Evolutionary conservation across 2,113 vertebrate genomes (phyloP), one percentile per base, ranked within the genome.

Genomic region (Trematomus loennbergii): DNA sequence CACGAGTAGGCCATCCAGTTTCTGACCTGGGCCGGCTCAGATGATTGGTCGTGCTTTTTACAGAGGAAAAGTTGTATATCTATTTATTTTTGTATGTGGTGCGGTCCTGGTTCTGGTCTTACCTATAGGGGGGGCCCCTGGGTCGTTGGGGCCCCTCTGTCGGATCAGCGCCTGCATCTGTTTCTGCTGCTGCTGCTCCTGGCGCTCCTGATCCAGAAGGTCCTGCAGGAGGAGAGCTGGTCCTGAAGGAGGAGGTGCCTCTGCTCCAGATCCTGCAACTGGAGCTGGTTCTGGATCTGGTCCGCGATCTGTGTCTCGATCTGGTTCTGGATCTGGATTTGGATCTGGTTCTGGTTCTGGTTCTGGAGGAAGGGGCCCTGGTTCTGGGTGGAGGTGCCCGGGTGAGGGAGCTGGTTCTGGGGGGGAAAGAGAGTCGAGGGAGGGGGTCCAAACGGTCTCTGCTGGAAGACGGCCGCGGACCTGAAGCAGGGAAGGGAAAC

Each of bases 111-210:
- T 33, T 11, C 9, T 12, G 65, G 66, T 77, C 86, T 87, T 96
- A 99, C 98, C 97, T 55, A 97, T 95, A 81, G 95, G 96, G 49
- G 64, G 48, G 18, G n/a, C 1, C 64, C 8, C 64, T 0, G 64
- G 12, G 16, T 67, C 64, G 10, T 84, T 3, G 16, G 63, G 45
- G 22, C 5, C 8, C 94, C 97, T 97, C 43, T 99, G 98, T 7
- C 97, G 96, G 83, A 99, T 99, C 97, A 99, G 99, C 73, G 97
- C 98, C 89, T 99, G 98, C 98, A 99, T 99, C 90, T 99, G 97
- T 57, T 97, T 94, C 66, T 99, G 98, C 84, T 99, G 98, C 83
- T 99, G 98, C 82, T 99, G 98, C 69, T 99, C 98, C 71, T 99
- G 97, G 43, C 97, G 94, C 85, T 99, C 98, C 87, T 99, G 98